Evolutionary conservation across 2,797 vertebrate species (phyloP), one percentile per base, ranked within the genome.

Genomic region (Chaetodon trifasciatus): DNA sequence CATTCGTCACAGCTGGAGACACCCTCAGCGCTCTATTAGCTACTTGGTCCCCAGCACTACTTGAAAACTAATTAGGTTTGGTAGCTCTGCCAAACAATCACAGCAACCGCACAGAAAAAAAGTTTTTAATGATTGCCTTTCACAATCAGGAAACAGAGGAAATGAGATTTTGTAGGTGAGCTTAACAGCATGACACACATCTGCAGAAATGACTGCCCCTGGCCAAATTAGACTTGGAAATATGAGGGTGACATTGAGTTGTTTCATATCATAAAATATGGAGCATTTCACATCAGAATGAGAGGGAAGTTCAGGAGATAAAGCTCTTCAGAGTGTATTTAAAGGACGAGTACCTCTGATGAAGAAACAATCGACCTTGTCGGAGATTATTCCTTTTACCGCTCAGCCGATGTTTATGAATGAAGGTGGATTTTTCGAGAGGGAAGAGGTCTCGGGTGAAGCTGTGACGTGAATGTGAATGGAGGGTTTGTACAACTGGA

Each of bases 151-250:
- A 88, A 86, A 53, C 47, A 69, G 62, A 75, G 83, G 67, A 90
- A 88, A 89, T 87, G 13, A 85, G 82, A 77, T 82, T 88, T 76
- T 52, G 72, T 77, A 84, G 86, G 80, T 88, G 82, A 86, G 78
- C 49, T 32, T 58, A 42, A 71, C 76, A 46, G 66, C 50, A 17
- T 12, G 80, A 47, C 53, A 72, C 72, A 76, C 83, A 78, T 74
- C 70, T 75, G 73, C 78, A 79, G 76, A 70, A 88, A 77, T 32
- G 62, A 62, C 65, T 52, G 78, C 79, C 67, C 39, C 5, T 64
- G 70, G 73, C 44, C 74, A 85, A 70, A 91, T 88, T 78, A 82
- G 77, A 85, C 83, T 66, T 78, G 77, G 77, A 84, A 87, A 78
- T 79, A 39, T 44, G 80, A 82, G 65, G 79, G 79, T 89, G 89